phyloP scores from a whole-genome alignment of 2,113 vertebrate genomes.

The Hyperopisus bebe region DNA sequence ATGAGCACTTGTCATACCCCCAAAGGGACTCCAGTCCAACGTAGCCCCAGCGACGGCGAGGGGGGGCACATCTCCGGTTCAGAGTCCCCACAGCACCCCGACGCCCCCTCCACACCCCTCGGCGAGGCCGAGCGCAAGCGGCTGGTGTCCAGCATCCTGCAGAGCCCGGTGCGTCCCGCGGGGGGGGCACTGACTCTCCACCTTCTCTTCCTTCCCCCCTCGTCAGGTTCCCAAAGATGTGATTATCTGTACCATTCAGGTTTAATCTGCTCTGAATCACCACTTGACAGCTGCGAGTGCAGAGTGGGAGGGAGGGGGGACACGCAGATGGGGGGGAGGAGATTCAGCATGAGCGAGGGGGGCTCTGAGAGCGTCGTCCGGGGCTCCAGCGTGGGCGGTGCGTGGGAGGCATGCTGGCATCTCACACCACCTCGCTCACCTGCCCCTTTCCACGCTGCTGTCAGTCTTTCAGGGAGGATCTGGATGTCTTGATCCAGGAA shows the following conservation, averaged over 20 bases:
- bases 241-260: constrained; percentile 43
- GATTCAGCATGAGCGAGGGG: not conserved
- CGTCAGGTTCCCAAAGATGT: constrained; percentile 36
- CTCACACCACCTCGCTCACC: not conserved
- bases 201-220: constrained; percentile 51
- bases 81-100: constrained; percentile 58
- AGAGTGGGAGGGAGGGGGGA: constrained; percentile 26
- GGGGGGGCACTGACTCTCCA: not conserved
- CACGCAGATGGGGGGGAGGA: not conserved
- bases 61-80: constrained; percentile 60
- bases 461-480: constrained; percentile 93
- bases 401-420: not conserved
- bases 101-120: constrained; percentile 61
- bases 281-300: constrained; percentile 33
- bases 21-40: constrained; percentile 59
- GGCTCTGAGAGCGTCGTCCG: not conserved
- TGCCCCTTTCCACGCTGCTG: not conserved
- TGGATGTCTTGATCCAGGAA: constrained; percentile 95
- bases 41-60: constrained; percentile 69
- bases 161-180: constrained; percentile 71
- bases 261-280: constrained; percentile 48
- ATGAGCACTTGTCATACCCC: constrained; percentile 66
- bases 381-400: not conserved
- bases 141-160: constrained; percentile 83
- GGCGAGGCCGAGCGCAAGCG: constrained; percentile 81